Base-by-base conservation (phyloP, 1,140 invertebrate species). In the Brachionus manjavacas region DNA sequence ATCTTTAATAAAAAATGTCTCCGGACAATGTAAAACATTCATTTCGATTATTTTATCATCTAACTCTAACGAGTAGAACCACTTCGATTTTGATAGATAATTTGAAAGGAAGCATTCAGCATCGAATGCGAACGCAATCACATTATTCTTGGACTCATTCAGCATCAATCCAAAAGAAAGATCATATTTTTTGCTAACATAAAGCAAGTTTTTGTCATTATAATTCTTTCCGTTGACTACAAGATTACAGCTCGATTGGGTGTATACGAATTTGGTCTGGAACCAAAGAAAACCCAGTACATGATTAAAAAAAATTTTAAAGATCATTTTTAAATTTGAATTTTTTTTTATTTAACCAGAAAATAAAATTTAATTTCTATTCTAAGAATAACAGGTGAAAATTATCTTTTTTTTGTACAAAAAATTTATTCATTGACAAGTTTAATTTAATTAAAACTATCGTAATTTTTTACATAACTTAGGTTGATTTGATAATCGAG, bases 361-460 rank as follows among this genome's bases (percentile, higher is more conserved):
- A 7, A 41, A 74, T 8, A n/a, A 74, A 39, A 4, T 20, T 41
- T 39, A 4, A 72, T 39, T 39, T 41, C n/a, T 23, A 41, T 23
- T 41, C 41, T 23, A 35, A 70, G 11, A 68, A 70, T 14, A 70
- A 70, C 66, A 70, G 66, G 66, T 70, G 66, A 0, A 60, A 23
- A 20, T 46, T 12, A 46, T 46, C 43, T 11, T 60, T 60, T 60
- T 20, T 60, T 20, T 60, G 4, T 9, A 20, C 8, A 16, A 60
- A 60, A 60, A 60, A 8, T 60, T 60, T 60, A 23, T 60, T 55
- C 52, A 55, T 60, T 23, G 20, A 60, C 52, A 60, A 70, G 39
- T 70, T 70, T 35, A 70, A 70, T 31, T 70, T 70, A 70, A 35
- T 39, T 70, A 70, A 28, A 70, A 16, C 31, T 70, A 35, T 70